Percentiles rank a stretch among this genome's conserved stretches.
These are phyloP conservation scores for Geotrypetes seraphini DNA, from an alignment of 2,797 vertebrate species.

Conservation along the genomic window DNA sequence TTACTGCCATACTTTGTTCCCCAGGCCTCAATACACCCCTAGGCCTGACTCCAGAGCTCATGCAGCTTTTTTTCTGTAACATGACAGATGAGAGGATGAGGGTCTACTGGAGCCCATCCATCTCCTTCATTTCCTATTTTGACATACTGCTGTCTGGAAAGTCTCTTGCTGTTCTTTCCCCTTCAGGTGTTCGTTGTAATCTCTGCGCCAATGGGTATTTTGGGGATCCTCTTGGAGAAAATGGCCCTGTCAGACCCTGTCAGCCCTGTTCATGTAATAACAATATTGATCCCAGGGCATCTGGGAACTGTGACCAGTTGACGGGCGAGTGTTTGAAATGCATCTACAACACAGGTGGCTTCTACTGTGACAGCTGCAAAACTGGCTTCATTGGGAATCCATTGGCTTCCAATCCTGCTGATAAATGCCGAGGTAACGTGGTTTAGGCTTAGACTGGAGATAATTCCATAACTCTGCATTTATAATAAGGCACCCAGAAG, in stretches of 20 bases:
- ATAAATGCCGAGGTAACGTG: slow-evolving; percentile 77
- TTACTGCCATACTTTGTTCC: too few relatives aligned
- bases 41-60: too few relatives aligned
- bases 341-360: slow-evolving; percentile 54
- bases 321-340: slow-evolving; percentile 71
- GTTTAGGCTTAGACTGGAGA: too few relatives aligned
- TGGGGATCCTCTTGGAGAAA: slow-evolving; percentile 58
- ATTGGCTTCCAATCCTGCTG: slow-evolving; percentile 11
- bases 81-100: too few relatives aligned
- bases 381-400: slow-evolving; percentile 58
- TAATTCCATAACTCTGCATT: too few relatives aligned
- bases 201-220: slow-evolving; percentile 75
- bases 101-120: too few relatives aligned
- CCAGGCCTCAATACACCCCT: too few relatives aligned
- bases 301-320: slow-evolving; percentile 60
- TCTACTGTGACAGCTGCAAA: slow-evolving; percentile 55
- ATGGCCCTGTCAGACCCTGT: slow-evolving; percentile 49
- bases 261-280: slow-evolving; percentile 64
- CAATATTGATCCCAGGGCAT: slow-evolving; percentile 49
- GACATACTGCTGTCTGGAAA: rapidly evolving
- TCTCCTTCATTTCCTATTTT: too few relatives aligned
- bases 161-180: rapidly evolving
- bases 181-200: slow-evolving; percentile 68
- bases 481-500: too few relatives aligned
- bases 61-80: too few relatives aligned